phyloP scores from a whole-genome alignment of 2,113 vertebrate species.

The Rhagologus leucostigma region DNA sequence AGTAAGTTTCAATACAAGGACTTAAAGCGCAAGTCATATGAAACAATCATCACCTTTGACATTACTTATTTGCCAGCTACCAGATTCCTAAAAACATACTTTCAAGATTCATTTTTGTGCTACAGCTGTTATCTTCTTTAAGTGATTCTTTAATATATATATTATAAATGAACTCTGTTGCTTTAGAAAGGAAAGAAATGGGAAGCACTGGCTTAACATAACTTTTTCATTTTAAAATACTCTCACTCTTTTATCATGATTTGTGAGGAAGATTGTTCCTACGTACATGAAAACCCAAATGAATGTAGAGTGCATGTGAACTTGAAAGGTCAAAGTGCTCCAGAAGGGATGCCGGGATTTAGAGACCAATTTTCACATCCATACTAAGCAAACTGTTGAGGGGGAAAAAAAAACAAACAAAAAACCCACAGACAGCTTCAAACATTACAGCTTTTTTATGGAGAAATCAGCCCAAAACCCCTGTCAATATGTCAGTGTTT shows the following conservation, averaged over 20 bases:
- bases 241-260: not conserved
- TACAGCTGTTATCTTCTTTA: not conserved
- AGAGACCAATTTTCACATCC: not conserved
- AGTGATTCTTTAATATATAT: not conserved
- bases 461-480: not conserved
- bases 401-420: not conserved
- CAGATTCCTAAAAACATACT: not conserved
- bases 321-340: not conserved
- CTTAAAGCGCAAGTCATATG: not conserved
- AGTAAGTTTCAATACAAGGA: not conserved
- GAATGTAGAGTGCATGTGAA: not conserved
- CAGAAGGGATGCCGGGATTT: not conserved
- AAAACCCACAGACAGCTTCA: not conserved
- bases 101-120: not conserved
- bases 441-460: not conserved
- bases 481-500: not conserved
- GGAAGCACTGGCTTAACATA: not conserved
- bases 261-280: not conserved
- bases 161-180: not conserved
- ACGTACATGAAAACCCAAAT: not conserved
- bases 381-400: not conserved
- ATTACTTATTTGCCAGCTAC: not conserved
- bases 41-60: not conserved
- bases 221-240: not conserved
- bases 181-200: not conserved